phyloP scores from a whole-genome alignment of 1,140 invertebrate genomes.

The Drosophila truncata region DNA sequence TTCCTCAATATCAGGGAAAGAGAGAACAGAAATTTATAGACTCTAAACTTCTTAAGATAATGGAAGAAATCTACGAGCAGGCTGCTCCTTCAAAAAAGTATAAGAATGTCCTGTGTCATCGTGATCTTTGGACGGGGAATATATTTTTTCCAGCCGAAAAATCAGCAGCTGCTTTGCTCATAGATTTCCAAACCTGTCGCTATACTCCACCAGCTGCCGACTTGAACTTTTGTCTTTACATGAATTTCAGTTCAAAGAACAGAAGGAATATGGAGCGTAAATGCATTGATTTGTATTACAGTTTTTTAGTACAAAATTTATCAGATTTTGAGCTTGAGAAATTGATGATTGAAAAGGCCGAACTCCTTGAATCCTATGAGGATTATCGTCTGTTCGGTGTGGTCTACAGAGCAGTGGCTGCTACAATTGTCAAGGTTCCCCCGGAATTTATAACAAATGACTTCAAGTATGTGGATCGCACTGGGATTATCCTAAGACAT shows the following conservation, averaged over 20 bases:
- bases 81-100: constrained; percentile 60
- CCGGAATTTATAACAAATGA: constrained; percentile 57
- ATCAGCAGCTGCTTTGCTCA: constrained; percentile 85
- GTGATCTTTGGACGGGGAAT: constrained; percentile 89
- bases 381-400: constrained; percentile 68
- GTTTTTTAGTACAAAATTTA: constrained; percentile 34
- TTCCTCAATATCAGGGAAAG: constrained; percentile 42
- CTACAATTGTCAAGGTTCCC: constrained; percentile 69
- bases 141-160: constrained; percentile 86
- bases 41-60: constrained; percentile 20
- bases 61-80: constrained; percentile 69
- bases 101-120: constrained; percentile 87
- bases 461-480: constrained; percentile 72
- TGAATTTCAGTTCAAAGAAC: constrained; percentile 52
- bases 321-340: constrained; percentile 14
- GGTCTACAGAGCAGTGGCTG: constrained; percentile 64
- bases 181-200: constrained; percentile 87
- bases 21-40: constrained; percentile 34
- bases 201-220: constrained; percentile 87
- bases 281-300: constrained; percentile 63
- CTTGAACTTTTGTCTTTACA: constrained; percentile 80
- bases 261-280: constrained; percentile 36
- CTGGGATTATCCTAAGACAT: constrained; percentile 39
- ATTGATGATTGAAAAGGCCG: constrained; percentile 29
- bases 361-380: constrained; percentile 69